A percentile compares a stretch with the other conserved stretches of the same genome.
Evolutionary conservation across 2,797 vertebrate species (phyloP).

Genomic region (Aphelocoma californica): DNA sequence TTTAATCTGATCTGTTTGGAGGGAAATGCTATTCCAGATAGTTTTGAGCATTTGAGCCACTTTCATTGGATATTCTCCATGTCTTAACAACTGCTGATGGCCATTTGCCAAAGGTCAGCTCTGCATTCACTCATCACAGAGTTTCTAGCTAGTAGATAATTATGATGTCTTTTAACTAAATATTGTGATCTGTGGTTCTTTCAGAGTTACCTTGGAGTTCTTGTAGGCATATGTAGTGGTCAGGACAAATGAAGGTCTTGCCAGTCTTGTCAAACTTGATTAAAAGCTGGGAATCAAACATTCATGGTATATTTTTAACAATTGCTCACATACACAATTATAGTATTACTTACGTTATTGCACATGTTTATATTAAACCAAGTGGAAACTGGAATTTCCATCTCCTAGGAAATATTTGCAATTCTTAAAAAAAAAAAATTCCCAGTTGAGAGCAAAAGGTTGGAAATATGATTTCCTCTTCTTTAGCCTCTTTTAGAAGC

Average conservation of each 20-base stretch:
- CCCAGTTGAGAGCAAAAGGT: not conserved
- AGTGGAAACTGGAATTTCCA: not conserved
- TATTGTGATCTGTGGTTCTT: not conserved
- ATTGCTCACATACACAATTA: not conserved
- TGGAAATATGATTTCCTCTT: not conserved
- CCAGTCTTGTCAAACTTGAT: not conserved
- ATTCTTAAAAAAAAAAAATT: not conserved
- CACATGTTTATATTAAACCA: not conserved
- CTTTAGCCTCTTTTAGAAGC: not conserved
- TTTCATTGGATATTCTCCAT: rapidly evolving
- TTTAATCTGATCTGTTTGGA: not conserved
- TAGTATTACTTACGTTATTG: not conserved
- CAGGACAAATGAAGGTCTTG: not conserved
- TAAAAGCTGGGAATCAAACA: not conserved
- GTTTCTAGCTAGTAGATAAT: not conserved
- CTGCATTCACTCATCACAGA: not conserved
- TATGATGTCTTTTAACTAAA: not conserved
- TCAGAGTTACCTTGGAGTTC: not conserved
- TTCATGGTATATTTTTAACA: not conserved
- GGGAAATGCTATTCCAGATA: not conserved
- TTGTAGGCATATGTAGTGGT: not conserved
- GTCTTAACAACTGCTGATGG: not conserved
- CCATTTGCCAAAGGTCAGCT: not conserved
- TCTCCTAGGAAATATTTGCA: not conserved
- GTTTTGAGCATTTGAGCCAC: not conserved